Evolutionary conservation across 2,888 invertebrate species (phyloP), one percentile per base, ranked within the genome.

Genomic region (Amiota mariae): DNA sequence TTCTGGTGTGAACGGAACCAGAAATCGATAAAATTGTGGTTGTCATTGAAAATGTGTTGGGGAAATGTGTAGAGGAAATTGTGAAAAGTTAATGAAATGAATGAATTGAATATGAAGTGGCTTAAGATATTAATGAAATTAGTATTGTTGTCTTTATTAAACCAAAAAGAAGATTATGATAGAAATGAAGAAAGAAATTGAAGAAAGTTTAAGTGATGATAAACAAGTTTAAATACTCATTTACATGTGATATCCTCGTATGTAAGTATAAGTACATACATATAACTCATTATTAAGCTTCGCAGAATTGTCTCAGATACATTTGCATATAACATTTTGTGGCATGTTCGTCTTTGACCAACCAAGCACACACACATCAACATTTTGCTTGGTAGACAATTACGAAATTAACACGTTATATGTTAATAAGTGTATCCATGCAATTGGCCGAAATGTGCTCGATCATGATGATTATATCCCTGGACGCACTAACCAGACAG

Each of bases 381-480:
- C 36, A 36, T 36, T 36, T 36, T 36, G 36, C 36, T 36, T 6
- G 36, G 24, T 2, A 24, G 12, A 68, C 54, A 68, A 68, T 68
- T 68, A 68, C 54, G 24, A 68, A 68, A 68, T 68, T 68, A 68
- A 68, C 67, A 68, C 67, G 67, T 68, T 68, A 24, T 68, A 54
- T 48, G 15, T 51, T 68, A 67, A 67, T 67, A 49, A 49, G 67
- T 11, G 67, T 54, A 54, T 24, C 20, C 49, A 20, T 51, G 49
- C 18, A 67, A 49, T 49, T 67, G 67, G 0, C 67, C 20, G 54
- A 68, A 68, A 54, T 68, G 36, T 68, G 67, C 67, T 68, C 36
- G 67, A 54, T 68, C 67, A 68, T 68, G 67, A 68, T 68, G 67
- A 24, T 15, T 51, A 20, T 13, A 51, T 24, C 46, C 36, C 63